Evolutionary conservation across 2,113 vertebrate genomes (phyloP).

Genomic region (Carlito syrichta): DNA sequence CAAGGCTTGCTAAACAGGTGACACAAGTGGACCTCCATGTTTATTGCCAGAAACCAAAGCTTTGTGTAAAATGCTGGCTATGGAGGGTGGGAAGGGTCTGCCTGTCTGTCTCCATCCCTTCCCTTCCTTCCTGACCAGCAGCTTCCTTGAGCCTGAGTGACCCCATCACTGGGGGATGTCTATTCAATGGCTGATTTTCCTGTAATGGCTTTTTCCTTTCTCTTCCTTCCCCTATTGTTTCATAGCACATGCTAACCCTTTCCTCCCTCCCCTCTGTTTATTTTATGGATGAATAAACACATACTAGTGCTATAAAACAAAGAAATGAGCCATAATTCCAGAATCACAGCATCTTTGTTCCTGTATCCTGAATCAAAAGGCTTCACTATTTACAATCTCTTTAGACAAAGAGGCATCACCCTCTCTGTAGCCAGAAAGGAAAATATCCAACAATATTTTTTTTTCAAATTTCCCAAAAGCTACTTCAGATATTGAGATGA

Average conservation of each 20-base stretch:
- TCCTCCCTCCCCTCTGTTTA: neutral
- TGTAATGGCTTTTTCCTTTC: neutral
- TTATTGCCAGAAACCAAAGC: conserved; percentile 79
- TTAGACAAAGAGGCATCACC: neutral
- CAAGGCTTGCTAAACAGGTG: conserved; percentile 40
- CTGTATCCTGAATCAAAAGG: neutral
- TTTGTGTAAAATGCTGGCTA: conserved; percentile 54
- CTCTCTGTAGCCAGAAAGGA: neutral
- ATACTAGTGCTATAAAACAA: neutral
- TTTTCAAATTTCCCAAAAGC: neutral
- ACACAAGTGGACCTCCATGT: conserved; percentile 72
- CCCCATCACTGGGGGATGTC: neutral
- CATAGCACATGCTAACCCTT: neutral
- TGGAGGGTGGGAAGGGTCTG: neutral
- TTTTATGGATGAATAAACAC: conserved; percentile 6
- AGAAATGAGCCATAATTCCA: neutral
- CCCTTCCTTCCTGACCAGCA: neutral
- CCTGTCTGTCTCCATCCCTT: neutral
- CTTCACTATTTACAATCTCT: neutral
- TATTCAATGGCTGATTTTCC: neutral
- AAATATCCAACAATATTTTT: neutral
- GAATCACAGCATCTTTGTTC: neutral
- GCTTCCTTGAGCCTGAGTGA: neutral
- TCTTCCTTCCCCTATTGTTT: neutral
- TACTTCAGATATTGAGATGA: neutral